Base-by-base conservation (phyloP, 2,113 vertebrate species). In the Prinia subflava region DNA sequence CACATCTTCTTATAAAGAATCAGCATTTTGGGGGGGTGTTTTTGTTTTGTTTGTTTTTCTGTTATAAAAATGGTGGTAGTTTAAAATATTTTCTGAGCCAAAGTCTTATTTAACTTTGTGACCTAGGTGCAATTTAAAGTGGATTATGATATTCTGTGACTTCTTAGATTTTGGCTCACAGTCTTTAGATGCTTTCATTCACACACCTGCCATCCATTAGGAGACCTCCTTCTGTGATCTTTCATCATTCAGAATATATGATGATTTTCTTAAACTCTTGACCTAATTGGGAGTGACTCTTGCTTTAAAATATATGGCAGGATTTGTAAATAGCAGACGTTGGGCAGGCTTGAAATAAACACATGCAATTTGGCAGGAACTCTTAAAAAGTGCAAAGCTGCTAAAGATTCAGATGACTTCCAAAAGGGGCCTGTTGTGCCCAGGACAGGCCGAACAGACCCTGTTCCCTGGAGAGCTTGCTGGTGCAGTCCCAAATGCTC, bases 211-310 rank as follows among this genome's bases (percentile, higher is more conserved):
- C 98, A 98, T 98, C 97, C 90, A 96, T 98, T 98, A 99, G 96
- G 97, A 98, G 98, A 97, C 98, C 98, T 98, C 98, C 98, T 97
- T 95, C 98, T 97, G 95, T 96, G 96, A 98, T 97, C 98, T 98
- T 99, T 99, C 99, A 99, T 98, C 98, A 96, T 97, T 96, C 95
- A 98, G 97, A 98, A 99, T 99, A 98, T 98, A 99, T 97, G 98
- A 98, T 98, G 96, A 97, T 97, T 98, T 98, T 98, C 95, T 97
- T 97, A 97, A 97, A 98, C 78, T 67, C 97, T 97, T 97, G 88
- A 96, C 94, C 97, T 99, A 98, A 99, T 99, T 98, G 98, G 97
- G 93, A 97, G 89, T 94, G 97, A 98, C 95, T 97, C 90, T 97
- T 94, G 88, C 92, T 97, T 95, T 95, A 96, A 97, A 96, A 97